These are phyloP conservation scores for Gymnarchus niloticus DNA, from an alignment of 2,113 vertebrate genomes.

Conservation along the genomic window DNA sequence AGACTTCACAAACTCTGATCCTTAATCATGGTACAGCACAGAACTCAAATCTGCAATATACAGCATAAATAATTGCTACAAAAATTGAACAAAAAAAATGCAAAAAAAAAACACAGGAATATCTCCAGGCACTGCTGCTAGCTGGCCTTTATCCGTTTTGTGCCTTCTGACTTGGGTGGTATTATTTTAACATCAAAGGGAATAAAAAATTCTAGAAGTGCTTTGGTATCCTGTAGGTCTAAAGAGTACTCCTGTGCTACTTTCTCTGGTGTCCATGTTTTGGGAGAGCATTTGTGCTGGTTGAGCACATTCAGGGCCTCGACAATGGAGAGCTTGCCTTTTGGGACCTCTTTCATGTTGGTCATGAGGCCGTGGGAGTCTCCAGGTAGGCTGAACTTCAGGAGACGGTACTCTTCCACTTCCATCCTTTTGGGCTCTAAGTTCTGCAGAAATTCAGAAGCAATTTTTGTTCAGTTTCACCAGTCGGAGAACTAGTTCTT, in stretches of 20 bases:
- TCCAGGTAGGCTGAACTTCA: constrained; percentile 52
- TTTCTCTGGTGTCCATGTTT: constrained; percentile 78
- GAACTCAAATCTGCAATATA: background rate
- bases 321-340: constrained; percentile 77
- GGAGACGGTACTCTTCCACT: constrained; percentile 58
- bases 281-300: constrained; percentile 73
- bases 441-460: constrained; percentile 27
- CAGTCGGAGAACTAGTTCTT: background rate
- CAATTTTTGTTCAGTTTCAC: background rate
- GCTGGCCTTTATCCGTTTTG: constrained; percentile 61
- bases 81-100: background rate
- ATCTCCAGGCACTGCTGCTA: constrained; percentile 39
- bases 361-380: constrained; percentile 37
- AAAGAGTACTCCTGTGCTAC: constrained; percentile 79
- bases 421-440: rapidly evolving
- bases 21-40: background rate
- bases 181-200: constrained; percentile 73
- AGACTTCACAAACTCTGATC: too few species aligned
- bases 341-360: constrained; percentile 65
- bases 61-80: background rate
- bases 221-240: constrained; percentile 72
- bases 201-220: constrained; percentile 74
- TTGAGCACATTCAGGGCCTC: constrained; percentile 76
- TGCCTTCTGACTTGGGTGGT: constrained; percentile 46
- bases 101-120: background rate